Percentiles rank a stretch among this genome's conserved stretches.
These are phyloP conservation scores for Pseudomugil gertrudae DNA, from an alignment of 2,797 vertebrate species.

Conservation along the genomic window DNA sequence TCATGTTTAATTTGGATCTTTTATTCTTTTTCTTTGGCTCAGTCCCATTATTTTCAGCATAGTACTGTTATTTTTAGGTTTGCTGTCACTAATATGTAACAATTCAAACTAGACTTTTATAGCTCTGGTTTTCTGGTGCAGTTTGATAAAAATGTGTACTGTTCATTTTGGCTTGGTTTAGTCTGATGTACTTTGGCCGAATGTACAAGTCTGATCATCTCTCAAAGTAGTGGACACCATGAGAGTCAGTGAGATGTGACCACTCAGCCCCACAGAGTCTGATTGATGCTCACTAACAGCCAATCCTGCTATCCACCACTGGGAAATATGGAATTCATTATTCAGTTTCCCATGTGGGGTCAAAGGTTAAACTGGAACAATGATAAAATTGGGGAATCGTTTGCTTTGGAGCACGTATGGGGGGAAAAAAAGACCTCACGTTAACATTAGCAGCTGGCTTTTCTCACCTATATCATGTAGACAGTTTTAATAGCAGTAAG, in stretches of 20 bases:
- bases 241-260: slow-evolving; percentile 62
- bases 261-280: slow-evolving; percentile 69
- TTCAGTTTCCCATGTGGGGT: slow-evolving; percentile 83
- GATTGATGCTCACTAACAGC: slow-evolving; percentile 84
- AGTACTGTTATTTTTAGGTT: not conserved
- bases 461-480: slow-evolving; percentile 79
- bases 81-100: not conserved
- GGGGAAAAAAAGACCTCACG: slow-evolving; percentile 57
- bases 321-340: slow-evolving; percentile 91
- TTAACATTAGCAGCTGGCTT: slow-evolving; percentile 78
- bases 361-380: slow-evolving; percentile 88
- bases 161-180: not conserved
- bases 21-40: not conserved
- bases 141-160: not conserved
- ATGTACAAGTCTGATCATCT: slow-evolving; percentile 14
- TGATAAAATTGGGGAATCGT: slow-evolving; percentile 80
- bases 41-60: too few relatives aligned
- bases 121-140: fast-evolving
- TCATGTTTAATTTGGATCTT: not conserved
- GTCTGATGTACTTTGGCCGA: not conserved
- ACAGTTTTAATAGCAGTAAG: slow-evolving; percentile 79
- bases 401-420: slow-evolving; percentile 69
- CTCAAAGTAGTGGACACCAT: slow-evolving; percentile 61
- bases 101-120: not conserved
- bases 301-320: slow-evolving; percentile 66